Evolutionary conservation across 2,888 invertebrate genomes (phyloP), one percentile per base, ranked within the genome.

Genomic region (Eupithecia subumbrata): DNA sequence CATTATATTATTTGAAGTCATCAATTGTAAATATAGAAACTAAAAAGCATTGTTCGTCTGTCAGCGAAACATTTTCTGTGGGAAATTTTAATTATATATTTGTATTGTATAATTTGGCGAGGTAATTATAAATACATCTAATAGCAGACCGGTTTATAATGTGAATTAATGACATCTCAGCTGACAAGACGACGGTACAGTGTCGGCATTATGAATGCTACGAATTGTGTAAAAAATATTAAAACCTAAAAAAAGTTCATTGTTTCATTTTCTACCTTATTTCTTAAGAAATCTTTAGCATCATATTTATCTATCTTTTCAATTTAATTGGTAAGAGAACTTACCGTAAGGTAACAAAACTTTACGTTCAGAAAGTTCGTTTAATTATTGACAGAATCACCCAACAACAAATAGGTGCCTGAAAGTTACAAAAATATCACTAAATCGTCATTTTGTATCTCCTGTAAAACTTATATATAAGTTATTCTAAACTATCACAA

Each of bases 211-310:
- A 94, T 95, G 93, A 95, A 95, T 95, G 95, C 95, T 95, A 95
- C 95, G 89, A 94, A 95, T 95, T 95, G 95, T 95, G 95, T 95
- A 95, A 95, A 95, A 95, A 95, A 95, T 93, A 95, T 95, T 95
- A 95, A 95, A 95, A 95, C 90, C 89, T 91, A 92, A 95, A 95
- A 94, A 94, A 92, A 90, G 86, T 71, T 81, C 43, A 79, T 91
- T 87, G 92, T 95, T 94, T 95, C 83, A 90, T 92, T 93, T 91
- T 8, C 14, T 2, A 69, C 30, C 30, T 40, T 68, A 56, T 25
- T 37, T 25, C 18, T 16, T 22, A 18, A 40, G 37, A n/a, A 66
- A 64, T 9, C 34, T 30, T 64, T 18, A 16, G 16, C n/a, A 64
- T 34, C 34, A 34, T 5, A 48, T 45, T 52, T 52, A 52, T n/a